phyloP scores from a whole-genome alignment of 2,888 invertebrate species.

The Prosopocoilus inquinatus region DNA sequence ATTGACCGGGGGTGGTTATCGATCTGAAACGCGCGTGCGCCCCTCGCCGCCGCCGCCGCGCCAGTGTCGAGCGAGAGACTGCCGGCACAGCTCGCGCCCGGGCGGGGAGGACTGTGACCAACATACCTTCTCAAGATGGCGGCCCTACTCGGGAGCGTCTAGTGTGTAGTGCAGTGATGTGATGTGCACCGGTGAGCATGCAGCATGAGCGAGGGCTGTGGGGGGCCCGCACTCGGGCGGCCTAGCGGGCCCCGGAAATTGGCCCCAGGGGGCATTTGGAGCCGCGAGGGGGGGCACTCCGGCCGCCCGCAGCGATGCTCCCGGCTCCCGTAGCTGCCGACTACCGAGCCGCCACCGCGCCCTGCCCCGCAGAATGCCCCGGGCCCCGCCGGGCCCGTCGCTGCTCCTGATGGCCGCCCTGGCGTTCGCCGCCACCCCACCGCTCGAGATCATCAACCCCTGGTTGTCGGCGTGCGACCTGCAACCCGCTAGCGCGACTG shows the following conservation, averaged over 20 bases:
- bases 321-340: slow-evolving; percentile 53
- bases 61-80: slow-evolving; percentile 51
- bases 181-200: slow-evolving; percentile 40
- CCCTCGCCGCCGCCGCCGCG: slow-evolving; percentile 40
- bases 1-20: slow-evolving; percentile 46
- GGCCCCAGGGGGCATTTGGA: slow-evolving; percentile 45
- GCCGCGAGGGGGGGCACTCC: slow-evolving; percentile 66
- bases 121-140: slow-evolving; percentile 47
- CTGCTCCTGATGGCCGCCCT: slow-evolving; percentile 47
- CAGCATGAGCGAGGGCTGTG: slow-evolving; percentile 47
- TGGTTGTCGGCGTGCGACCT: slow-evolving; percentile 84
- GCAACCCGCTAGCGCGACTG: slow-evolving; percentile 56
- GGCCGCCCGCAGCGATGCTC: slow-evolving; percentile 65
- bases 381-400: slow-evolving; percentile 45
- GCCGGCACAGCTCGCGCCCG: slow-evolving; percentile 52
- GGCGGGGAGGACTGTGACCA: slow-evolving; percentile 53
- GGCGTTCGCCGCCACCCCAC: slow-evolving; percentile 53
- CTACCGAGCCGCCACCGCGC: slow-evolving; percentile 58
- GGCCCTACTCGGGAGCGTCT: slow-evolving; percentile 47
- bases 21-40: slow-evolving; percentile 46
- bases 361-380: slow-evolving; percentile 53
- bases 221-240: slow-evolving; percentile 52
- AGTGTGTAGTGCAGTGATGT: slow-evolving; percentile 33
- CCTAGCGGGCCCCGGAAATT: slow-evolving; percentile 58
- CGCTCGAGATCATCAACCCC: slow-evolving; percentile 74